Conservation (phyloP, 2,113 vertebrate genomes). For the Loxodonta africana region DNA sequence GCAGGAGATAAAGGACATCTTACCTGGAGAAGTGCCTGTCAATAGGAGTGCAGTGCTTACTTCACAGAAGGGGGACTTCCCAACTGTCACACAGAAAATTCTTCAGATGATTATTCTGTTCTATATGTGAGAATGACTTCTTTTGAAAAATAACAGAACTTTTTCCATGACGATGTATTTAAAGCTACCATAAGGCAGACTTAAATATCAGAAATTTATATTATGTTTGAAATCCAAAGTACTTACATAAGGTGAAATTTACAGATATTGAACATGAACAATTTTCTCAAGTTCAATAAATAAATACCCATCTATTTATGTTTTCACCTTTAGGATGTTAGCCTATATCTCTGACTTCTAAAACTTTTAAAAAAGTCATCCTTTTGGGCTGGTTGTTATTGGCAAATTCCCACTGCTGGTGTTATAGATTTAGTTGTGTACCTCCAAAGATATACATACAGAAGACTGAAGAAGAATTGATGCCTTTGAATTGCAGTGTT, state of each 20-base stretch:
- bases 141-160: not conserved
- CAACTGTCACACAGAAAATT: not conserved
- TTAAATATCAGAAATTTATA: not conserved
- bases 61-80: not conserved
- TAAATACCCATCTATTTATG: not conserved
- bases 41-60: not conserved
- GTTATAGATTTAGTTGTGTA: no score
- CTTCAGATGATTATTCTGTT: not conserved
- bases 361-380: not conserved
- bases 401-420: accelerated
- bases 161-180: not conserved
- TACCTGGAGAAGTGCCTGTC: not conserved
- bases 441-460: no score
- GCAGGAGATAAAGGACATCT: not conserved
- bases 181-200: not conserved
- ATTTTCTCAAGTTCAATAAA: not conserved
- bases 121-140: not conserved
- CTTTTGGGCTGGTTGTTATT: not conserved
- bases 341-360: not conserved
- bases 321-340: not conserved
- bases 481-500: no score
- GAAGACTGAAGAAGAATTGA: no score
- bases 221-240: not conserved
- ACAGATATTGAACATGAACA: not conserved
- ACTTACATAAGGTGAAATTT: not conserved